Percentiles rank a stretch among this genome's conserved stretches.
phyloP scores from a whole-genome alignment of 2,888 invertebrate genomes.

The Linyphia triangularis region DNA sequence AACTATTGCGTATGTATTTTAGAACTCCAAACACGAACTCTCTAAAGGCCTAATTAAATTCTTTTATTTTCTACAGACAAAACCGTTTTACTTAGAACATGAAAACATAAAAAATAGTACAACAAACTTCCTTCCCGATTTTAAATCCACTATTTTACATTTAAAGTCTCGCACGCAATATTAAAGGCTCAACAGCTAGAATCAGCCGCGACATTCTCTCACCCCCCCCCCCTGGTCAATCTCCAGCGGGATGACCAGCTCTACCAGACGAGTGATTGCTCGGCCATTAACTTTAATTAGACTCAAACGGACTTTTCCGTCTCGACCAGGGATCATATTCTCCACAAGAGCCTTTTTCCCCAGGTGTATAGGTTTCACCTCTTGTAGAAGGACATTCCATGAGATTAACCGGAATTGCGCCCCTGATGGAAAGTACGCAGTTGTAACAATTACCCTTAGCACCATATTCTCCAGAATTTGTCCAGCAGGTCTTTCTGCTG shows the following conservation, averaged over 20 bases:
- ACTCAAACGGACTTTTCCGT: background rate
- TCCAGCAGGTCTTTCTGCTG: too few relatives aligned
- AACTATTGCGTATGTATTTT: too few relatives aligned
- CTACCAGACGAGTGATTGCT: background rate
- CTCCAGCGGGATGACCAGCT: background rate
- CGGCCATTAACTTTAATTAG: background rate
- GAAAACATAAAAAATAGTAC: too few relatives aligned
- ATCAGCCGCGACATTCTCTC: background rate
- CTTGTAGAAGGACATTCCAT: constrained; percentile 14
- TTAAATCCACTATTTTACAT: too few relatives aligned
- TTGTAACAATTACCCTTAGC: background rate
- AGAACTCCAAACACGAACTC: too few relatives aligned
- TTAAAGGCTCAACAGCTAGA: too few relatives aligned
- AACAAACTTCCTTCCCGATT: too few relatives aligned
- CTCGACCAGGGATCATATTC: background rate
- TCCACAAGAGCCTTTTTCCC: constrained; percentile 4
- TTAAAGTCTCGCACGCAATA: too few relatives aligned
- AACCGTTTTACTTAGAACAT: too few relatives aligned
- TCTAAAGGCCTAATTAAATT: too few relatives aligned
- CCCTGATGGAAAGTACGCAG: background rate
- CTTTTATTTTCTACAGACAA: too few relatives aligned
- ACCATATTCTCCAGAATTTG: constrained; percentile 16
- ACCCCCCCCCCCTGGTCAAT: constrained; percentile 21
- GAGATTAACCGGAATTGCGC: background rate
- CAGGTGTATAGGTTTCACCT: constrained; percentile 9